Conservation (phyloP, 2,113 vertebrate species). For the Rhinoderma darwinii region DNA sequence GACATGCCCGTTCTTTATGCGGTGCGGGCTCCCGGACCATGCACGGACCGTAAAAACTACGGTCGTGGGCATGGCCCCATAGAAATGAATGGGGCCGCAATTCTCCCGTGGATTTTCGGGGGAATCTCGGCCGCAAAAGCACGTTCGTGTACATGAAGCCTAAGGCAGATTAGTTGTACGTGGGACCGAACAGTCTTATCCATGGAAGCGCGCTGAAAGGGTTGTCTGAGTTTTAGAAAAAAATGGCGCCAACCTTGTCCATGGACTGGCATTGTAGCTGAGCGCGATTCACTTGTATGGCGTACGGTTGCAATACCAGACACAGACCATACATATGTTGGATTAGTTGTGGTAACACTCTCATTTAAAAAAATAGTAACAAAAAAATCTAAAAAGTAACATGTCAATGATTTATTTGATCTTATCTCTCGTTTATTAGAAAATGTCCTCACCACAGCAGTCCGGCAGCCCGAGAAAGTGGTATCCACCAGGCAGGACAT, state of each 20-base stretch:
- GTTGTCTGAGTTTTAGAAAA: not conserved
- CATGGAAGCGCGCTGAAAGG: not conserved
- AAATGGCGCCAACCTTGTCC: not conserved
- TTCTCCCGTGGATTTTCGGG: too few relatives aligned
- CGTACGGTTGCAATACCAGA: not conserved
- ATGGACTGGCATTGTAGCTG: not conserved
- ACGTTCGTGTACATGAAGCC: too few relatives aligned
- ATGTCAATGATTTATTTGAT: not conserved
- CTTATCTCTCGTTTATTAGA: slow-evolving; percentile 64
- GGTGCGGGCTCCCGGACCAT: too few relatives aligned
- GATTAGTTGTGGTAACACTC: not conserved
- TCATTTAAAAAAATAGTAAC: not conserved
- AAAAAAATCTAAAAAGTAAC: too few relatives aligned
- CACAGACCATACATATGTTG: not conserved
- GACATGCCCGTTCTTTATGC: too few relatives aligned
- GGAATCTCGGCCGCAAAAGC: too few relatives aligned
- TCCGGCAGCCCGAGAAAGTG: slow-evolving; percentile 80
- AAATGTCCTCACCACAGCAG: slow-evolving; percentile 67
- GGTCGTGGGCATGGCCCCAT: too few relatives aligned
- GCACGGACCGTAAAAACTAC: too few relatives aligned
- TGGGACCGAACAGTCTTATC: not conserved
- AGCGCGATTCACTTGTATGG: too few relatives aligned
- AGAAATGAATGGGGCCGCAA: too few relatives aligned
- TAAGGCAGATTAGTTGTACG: too few relatives aligned
- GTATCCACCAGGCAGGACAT: slow-evolving; percentile 81